Percentiles rank a stretch among this genome's conserved stretches.
These are phyloP conservation scores for Thaleichthys pacificus DNA, from an alignment of 2,797 vertebrate species.

Conservation along the genomic window DNA sequence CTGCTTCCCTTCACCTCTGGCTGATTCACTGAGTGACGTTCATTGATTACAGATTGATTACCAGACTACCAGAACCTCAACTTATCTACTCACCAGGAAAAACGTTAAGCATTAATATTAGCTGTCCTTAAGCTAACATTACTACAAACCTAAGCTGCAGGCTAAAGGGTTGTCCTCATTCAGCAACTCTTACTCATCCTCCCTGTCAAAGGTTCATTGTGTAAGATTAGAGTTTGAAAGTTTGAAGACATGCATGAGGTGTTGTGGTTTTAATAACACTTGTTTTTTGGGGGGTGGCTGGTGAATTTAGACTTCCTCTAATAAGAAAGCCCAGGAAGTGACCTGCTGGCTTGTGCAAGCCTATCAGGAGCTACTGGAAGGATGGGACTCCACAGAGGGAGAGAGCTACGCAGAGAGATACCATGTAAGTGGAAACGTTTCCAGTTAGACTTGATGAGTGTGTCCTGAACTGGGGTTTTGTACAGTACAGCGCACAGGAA, in stretches of 20 bases:
- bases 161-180: neutral
- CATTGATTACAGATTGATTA: neutral
- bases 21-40: slow-evolving; percentile 9
- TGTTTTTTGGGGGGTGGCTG: neutral
- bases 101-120: neutral
- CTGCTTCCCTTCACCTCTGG: neutral
- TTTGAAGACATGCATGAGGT: neutral
- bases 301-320: slow-evolving; percentile 59
- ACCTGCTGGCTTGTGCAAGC: slow-evolving; percentile 82
- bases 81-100: neutral
- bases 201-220: neutral
- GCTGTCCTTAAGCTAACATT: neutral
- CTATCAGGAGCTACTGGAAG: slow-evolving; percentile 81
- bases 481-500: too few relatives aligned
- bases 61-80: neutral
- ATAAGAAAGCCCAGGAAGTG: slow-evolving; percentile 78
- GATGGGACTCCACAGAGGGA: slow-evolving; percentile 79
- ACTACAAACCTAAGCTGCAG: neutral
- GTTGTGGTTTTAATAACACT: neutral
- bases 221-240: neutral
- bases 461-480: neutral
- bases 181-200: neutral
- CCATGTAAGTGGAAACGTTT: slow-evolving; percentile 72
- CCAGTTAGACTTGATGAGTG: neutral
- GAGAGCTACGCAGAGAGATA: slow-evolving; percentile 82